phyloP scores from a whole-genome alignment of 1,140 invertebrate genomes.

The Orius laevigatus region DNA sequence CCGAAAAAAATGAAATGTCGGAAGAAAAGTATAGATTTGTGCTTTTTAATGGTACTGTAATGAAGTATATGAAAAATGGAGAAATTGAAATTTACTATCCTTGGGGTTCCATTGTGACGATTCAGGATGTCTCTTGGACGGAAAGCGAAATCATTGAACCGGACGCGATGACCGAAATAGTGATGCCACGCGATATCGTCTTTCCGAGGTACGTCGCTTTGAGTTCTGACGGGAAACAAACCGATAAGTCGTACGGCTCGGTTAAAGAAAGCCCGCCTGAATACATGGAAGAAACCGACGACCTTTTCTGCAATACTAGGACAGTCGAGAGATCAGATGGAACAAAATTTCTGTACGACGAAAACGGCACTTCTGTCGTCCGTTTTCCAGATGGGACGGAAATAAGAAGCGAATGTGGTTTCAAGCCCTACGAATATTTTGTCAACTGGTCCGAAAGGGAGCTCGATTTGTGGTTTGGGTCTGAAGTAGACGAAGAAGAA shows the following conservation, averaged over 20 bases:
- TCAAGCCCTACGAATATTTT: background rate
- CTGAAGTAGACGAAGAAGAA: background rate
- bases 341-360: background rate
- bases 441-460: conserved; percentile 1
- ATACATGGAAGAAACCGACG: conserved; percentile 2
- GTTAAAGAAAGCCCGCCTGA: background rate
- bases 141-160: too few species aligned
- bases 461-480: conserved; percentile 5
- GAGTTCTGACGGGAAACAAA: too few species aligned
- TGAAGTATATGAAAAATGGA: background rate
- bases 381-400: conserved; percentile 4
- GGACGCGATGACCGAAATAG: too few species aligned
- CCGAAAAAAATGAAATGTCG: background rate
- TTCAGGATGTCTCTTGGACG: too few species aligned
- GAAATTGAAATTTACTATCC: background rate
- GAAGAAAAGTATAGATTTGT: conserved; percentile 5
- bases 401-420: conserved; percentile 3
- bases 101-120: background rate
- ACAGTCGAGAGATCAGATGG: background rate
- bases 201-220: too few species aligned
- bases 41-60: background rate
- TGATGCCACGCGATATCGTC: too few species aligned
- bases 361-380: background rate
- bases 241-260: too few species aligned
- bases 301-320: conserved; percentile 1